Conservation (phyloP, 2,113 vertebrate species). For the Gavia stellata region DNA sequence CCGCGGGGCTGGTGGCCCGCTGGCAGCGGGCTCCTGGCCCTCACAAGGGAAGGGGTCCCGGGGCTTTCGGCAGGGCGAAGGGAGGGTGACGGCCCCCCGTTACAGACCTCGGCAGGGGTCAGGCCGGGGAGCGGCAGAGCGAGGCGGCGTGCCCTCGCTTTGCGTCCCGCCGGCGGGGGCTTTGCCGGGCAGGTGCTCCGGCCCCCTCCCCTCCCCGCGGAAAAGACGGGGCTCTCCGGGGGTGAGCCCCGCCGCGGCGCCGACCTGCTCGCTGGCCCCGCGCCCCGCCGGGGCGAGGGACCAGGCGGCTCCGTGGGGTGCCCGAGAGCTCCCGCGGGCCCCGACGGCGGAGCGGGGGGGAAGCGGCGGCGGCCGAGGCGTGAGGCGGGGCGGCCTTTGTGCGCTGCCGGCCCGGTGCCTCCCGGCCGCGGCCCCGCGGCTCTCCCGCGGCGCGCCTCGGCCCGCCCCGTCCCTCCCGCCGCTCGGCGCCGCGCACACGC, state of each 20-base stretch:
- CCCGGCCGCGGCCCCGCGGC: neutral
- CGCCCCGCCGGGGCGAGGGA: neutral
- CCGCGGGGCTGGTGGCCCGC: neutral
- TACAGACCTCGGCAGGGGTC: neutral
- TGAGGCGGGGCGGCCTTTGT: neutral
- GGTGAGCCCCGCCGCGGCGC: neutral
- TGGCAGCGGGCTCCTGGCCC: neutral
- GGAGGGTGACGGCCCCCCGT: neutral
- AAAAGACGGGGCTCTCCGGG: neutral
- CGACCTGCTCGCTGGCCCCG: neutral
- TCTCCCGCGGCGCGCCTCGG: neutral
- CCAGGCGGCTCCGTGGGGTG: neutral
- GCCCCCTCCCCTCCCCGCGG: neutral
- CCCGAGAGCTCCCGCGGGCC: neutral
- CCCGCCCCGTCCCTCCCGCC: slow-evolving; percentile 1
- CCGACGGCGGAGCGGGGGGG: neutral
- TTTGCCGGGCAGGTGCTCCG: neutral
- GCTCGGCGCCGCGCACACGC: slow-evolving; percentile 26
- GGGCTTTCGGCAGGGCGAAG: neutral
- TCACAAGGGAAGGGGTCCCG: neutral
- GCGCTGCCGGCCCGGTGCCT: neutral
- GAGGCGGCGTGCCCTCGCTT: neutral
- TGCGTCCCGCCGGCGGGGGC: neutral
- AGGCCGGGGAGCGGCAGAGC: neutral
- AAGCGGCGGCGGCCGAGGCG: neutral